A percentile compares a stretch with the other conserved stretches of the same genome.
Conservation (phyloP, 2,888 invertebrate species). For the Fragum whitleyi region DNA sequence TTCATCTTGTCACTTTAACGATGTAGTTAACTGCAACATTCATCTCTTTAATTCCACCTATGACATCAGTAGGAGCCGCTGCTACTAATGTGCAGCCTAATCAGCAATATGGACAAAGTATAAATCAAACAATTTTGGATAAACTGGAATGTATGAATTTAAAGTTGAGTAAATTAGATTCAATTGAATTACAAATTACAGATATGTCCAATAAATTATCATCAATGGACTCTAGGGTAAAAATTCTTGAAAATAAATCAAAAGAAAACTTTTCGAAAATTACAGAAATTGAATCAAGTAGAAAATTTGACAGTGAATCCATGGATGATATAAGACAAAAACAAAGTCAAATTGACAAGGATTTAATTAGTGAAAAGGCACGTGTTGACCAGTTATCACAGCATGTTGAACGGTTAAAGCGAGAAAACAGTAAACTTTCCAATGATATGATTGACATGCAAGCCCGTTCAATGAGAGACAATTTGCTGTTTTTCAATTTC, state of each 20-base stretch:
- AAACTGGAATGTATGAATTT: background rate
- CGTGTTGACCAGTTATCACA: background rate
- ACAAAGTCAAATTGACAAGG: background rate
- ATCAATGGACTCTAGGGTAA: background rate
- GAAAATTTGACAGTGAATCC: background rate
- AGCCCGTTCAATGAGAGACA: background rate
- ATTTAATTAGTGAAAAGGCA: background rate
- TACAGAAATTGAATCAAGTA: background rate
- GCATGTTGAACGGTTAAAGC: background rate
- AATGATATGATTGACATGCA: slow-evolving; percentile 5
- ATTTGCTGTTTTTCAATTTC: background rate
- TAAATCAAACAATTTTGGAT: background rate
- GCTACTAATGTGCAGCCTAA: too few relatives aligned
- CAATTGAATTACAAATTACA: background rate
- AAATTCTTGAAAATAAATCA: background rate
- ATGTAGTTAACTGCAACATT: too few relatives aligned
- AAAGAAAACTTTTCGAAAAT: background rate
- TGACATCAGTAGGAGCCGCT: too few relatives aligned
- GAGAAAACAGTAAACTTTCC: background rate
- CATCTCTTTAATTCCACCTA: too few relatives aligned
- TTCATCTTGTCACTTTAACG: too few relatives aligned
- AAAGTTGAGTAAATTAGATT: background rate
- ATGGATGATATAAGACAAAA: background rate
- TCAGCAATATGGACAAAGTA: background rate
- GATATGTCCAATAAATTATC: background rate